phyloP scores from a whole-genome alignment of 2,888 invertebrate species.

The Polydrusus tereticollis region DNA sequence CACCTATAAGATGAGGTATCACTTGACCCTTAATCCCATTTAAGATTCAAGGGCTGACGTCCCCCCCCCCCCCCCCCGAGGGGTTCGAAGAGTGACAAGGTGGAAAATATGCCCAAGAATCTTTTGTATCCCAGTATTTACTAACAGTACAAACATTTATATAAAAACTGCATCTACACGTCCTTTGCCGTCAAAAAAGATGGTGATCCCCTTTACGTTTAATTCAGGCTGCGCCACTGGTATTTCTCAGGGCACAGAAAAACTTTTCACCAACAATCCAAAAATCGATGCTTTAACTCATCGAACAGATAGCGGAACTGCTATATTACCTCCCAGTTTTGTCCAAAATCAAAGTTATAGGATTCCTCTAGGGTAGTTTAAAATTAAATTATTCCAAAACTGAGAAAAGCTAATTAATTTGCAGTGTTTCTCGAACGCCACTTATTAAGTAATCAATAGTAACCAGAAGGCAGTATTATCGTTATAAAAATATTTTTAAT shows the following conservation, averaged over 20 bases:
- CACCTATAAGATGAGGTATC: too few relatives aligned
- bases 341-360: neutral
- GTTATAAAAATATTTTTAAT: neutral
- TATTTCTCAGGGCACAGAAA: neutral
- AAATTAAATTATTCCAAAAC: constrained; percentile 6
- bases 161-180: too few relatives aligned
- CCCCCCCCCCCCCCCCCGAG: too few relatives aligned
- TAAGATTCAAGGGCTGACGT: too few relatives aligned
- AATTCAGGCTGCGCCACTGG: too few relatives aligned
- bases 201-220: too few relatives aligned
- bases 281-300: neutral
- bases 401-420: constrained; percentile 6
- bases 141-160: too few relatives aligned
- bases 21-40: too few relatives aligned
- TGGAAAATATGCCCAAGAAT: too few relatives aligned
- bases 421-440: neutral
- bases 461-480: neutral
- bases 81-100: too few relatives aligned
- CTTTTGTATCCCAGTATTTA: too few relatives aligned
- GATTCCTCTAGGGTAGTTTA: neutral
- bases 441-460: neutral
- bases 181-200: too few relatives aligned
- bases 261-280: neutral
- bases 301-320: neutral
- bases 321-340: neutral